Evolutionary conservation across 2,888 invertebrate species (phyloP), one percentile per base, ranked within the genome.

Genomic region (Tinea pellionella): DNA sequence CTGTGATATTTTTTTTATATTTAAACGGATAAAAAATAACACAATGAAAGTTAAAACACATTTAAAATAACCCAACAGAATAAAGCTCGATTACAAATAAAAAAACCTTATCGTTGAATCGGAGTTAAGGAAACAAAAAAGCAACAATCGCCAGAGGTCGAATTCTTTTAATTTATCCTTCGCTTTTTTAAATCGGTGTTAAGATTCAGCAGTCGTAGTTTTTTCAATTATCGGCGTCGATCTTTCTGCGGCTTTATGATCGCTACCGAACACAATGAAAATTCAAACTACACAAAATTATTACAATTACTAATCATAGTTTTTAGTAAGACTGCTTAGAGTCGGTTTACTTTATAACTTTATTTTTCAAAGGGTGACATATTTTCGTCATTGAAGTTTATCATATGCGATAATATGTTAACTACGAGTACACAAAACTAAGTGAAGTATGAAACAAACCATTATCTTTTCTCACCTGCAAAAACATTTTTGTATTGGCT

Each of bases 141-240:
- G 77, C 80, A 80, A 82, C 79, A 81, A 82, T 78, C 73, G 73
- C 64, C 68, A 68, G 63, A 69, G 71, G 68, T 72, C 70, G 77
- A 68, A 78, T 78, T 80, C 81, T 77, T 83, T 85, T 85, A 84
- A 85, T 84, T 84, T 84, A 84, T 80, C 80, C 78, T 73, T 78
- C 74, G 75, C 75, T 75, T 78, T 80, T 83, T 83, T 80, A 82
- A 83, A 84, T 80, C 82, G 78, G 78, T 81, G 84, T 84, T 85
- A 80, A 78, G 78, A 82, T 80, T 80, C 81, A 78, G 72, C 73
- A 73, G 76, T 80, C 78, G 80, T 75, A 78, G 78, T 81, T 78
- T 65, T 77, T 80, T 80, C 77, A 80, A 80, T 83, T 83, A 83
- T 83, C 83, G 69, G 77, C 67, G 72, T 69, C 70, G 79, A 81